A percentile compares a stretch with the other conserved stretches of the same genome.
Conservation (phyloP, 2,888 invertebrate species). For the Torymus aiolomorphi region DNA sequence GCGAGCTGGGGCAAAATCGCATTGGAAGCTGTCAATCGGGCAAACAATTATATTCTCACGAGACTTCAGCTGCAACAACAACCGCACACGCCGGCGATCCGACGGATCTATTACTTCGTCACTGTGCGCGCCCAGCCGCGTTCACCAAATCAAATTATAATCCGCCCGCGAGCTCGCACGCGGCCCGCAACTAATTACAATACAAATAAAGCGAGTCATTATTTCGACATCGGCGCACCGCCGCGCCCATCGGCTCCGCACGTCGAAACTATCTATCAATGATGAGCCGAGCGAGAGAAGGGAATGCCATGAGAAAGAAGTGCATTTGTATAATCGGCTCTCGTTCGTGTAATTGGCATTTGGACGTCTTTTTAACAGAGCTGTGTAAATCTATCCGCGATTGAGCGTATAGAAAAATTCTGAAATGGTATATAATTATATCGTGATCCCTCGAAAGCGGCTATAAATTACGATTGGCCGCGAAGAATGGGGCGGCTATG, state of each 20-base stretch:
- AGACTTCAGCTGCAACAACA: neutral
- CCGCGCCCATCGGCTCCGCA: slow-evolving; percentile 57
- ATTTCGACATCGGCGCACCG: slow-evolving; percentile 61
- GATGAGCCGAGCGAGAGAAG: slow-evolving; percentile 13
- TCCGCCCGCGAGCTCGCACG: neutral
- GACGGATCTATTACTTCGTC: slow-evolving; percentile 5
- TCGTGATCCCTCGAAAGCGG: neutral
- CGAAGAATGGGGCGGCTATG: slow-evolving; percentile 13
- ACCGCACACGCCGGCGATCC: slow-evolving; percentile 5
- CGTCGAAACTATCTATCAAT: slow-evolving; percentile 29
- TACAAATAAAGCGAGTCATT: slow-evolving; percentile 62
- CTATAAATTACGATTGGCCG: slow-evolving; percentile 21
- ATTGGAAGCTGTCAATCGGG: slow-evolving; percentile 4
- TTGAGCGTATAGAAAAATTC: neutral
- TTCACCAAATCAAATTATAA: slow-evolving; percentile 40
- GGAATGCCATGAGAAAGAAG: slow-evolving; percentile 9
- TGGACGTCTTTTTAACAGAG: too few species aligned
- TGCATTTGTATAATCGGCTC: too few species aligned
- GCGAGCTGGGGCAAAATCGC: too few species aligned
- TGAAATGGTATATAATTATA: slow-evolving; percentile 8
- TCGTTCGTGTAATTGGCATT: too few species aligned
- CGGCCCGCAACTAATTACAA: slow-evolving; percentile 55
- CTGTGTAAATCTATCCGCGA: too few species aligned
- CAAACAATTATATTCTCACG: slow-evolving; percentile 12
- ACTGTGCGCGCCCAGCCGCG: slow-evolving; percentile 7